Conservation (phyloP, 2,888 invertebrate species). For the Melieria crassipennis region DNA sequence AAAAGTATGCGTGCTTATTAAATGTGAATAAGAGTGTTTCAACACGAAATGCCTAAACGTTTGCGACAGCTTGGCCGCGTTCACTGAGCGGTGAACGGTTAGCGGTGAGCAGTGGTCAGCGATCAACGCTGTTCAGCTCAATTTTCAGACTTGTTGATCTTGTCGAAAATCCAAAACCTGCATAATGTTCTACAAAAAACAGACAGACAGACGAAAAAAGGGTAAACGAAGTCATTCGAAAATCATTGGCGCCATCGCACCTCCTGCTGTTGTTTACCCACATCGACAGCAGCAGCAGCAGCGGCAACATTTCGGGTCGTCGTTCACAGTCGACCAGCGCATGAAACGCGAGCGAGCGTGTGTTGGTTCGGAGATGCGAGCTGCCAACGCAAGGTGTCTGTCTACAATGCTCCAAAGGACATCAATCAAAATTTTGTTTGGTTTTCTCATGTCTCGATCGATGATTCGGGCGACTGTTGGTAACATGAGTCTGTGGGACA, state of each 20-base stretch:
- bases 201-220: not conserved
- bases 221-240: not conserved
- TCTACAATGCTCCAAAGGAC: conserved; percentile 42
- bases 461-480: not conserved
- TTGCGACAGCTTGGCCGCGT: too few relatives aligned
- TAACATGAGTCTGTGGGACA: not conserved
- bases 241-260: conserved; percentile 61
- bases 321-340: too few relatives aligned
- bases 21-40: not conserved
- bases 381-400: conserved; percentile 28
- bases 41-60: too few relatives aligned
- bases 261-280: conserved; percentile 58
- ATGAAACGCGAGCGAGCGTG: too few relatives aligned
- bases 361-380: too few relatives aligned
- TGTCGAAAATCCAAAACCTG: conserved; percentile 31
- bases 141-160: conserved; percentile 24
- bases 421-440: conserved; percentile 39
- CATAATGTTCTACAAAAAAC: not conserved
- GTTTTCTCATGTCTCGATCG: not conserved
- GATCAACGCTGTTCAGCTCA: too few relatives aligned
- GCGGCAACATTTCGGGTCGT: too few relatives aligned
- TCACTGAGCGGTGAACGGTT: too few relatives aligned
- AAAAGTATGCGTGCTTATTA: conserved; percentile 19
- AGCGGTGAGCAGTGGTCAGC: too few relatives aligned
- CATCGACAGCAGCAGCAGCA: too few relatives aligned